Evolutionary conservation across 2,113 vertebrate genomes (phyloP).

Genomic region (Hippocampus abdominalis): DNA sequence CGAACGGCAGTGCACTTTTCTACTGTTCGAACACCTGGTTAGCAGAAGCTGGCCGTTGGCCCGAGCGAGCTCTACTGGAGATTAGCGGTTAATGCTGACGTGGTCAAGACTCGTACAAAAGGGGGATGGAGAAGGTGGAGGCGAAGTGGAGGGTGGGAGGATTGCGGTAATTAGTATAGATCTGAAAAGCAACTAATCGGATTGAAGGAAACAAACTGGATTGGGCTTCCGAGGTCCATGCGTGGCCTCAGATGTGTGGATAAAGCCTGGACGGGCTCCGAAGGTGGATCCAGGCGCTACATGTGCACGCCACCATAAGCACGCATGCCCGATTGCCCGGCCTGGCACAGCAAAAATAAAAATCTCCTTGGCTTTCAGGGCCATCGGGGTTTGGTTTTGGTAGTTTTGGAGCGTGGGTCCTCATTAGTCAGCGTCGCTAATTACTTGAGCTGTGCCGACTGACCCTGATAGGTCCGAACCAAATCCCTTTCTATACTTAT

Average conservation of each 20-base stretch:
- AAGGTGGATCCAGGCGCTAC: conserved; percentile 26
- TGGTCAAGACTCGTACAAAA: conserved; percentile 44
- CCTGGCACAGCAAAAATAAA: conserved; percentile 14
- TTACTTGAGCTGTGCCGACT: conserved; percentile 65
- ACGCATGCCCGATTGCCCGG: conserved; percentile 15
- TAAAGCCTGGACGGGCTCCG: conserved; percentile 44
- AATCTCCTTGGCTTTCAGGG: conserved; percentile 12
- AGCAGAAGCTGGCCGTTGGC: conserved; percentile 32
- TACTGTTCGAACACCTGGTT: conserved; percentile 45
- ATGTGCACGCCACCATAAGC: not conserved
- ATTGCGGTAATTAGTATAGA: conserved; percentile 72
- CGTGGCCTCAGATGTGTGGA: conserved; percentile 44
- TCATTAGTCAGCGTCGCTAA: conserved; percentile 68
- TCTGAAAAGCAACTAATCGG: conserved; percentile 74
- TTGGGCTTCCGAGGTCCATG: conserved; percentile 57
- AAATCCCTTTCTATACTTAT: conserved; percentile 33
- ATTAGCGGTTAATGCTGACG: conserved; percentile 69
- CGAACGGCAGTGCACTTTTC: conserved; percentile 8
- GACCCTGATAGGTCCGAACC: conserved; percentile 58
- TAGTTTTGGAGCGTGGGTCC: conserved; percentile 27
- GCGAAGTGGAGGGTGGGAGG: conserved; percentile 18
- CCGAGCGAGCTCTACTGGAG: conserved; percentile 41
- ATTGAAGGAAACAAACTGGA: conserved; percentile 74
- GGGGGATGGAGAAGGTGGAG: conserved; percentile 38
- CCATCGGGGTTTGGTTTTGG: conserved; percentile 23